phyloP scores from a whole-genome alignment of 1,140 invertebrate genomes.

The Eueides isabella region DNA sequence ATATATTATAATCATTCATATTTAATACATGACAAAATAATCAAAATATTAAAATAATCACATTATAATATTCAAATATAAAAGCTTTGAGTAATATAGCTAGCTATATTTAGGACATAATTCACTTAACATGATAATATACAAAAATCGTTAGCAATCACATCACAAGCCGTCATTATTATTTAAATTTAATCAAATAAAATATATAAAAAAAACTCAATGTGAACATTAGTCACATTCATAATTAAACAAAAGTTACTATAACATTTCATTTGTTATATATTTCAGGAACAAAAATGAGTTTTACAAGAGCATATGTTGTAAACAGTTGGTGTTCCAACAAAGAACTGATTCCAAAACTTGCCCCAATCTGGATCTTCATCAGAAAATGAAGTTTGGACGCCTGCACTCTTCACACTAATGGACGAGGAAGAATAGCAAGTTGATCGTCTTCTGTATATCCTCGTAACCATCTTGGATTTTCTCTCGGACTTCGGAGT shows the following conservation, averaged over 20 bases:
- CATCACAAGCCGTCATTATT: not conserved
- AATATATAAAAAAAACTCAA: not conserved
- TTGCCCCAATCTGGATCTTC: not conserved
- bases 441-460: not conserved
- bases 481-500: not conserved
- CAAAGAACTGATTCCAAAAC: not conserved
- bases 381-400: not conserved
- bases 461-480: not conserved
- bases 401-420: not conserved
- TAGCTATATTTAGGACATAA: too few relatives aligned
- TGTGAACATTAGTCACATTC: not conserved
- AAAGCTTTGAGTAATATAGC: too few relatives aligned
- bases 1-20: too few relatives aligned
- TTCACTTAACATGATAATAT: too few relatives aligned
- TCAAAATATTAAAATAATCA: too few relatives aligned
- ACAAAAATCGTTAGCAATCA: too few relatives aligned
- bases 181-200: not conserved
- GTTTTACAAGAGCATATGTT: not conserved
- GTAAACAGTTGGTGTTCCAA: not conserved
- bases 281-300: not conserved
- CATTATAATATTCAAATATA: not conserved
- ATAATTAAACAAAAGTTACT: not conserved
- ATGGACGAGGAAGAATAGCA: not conserved
- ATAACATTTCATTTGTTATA: not conserved
- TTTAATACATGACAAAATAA: too few relatives aligned